A percentile compares a stretch with the other conserved stretches of the same genome.
These are phyloP conservation scores for rat (Rattus norvegicus) DNA, from an alignment of 2,113 vertebrate species.

Conservation along the genomic window DNA sequence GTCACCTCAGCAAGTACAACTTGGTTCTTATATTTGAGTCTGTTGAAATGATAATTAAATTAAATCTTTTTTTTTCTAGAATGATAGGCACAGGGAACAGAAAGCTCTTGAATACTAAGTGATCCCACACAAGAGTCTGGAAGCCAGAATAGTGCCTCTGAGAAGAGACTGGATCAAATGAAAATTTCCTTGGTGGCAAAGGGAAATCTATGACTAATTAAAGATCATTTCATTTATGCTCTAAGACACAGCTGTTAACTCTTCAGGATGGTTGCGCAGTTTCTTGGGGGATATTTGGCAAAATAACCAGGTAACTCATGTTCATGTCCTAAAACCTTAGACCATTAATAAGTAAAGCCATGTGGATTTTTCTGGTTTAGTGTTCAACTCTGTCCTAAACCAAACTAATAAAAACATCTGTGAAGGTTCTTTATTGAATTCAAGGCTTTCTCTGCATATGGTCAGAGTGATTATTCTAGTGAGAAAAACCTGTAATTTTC, in stretches of 20 bases:
- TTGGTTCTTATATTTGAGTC: background rate
- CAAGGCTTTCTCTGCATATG: background rate
- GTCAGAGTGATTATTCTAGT: too few relatives aligned
- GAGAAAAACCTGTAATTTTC: background rate
- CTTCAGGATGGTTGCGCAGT: background rate
- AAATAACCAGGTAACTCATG: background rate
- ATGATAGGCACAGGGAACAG: background rate
- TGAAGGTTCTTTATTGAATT: background rate
- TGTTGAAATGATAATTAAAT: background rate
- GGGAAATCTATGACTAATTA: background rate
- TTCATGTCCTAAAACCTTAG: background rate
- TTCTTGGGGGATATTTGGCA: background rate
- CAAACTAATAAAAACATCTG: background rate
- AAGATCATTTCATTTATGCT: background rate
- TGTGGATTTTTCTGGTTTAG: background rate
- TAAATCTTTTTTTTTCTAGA: background rate
- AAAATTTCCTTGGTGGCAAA: background rate
- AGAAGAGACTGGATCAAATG: background rate
- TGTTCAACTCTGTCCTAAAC: background rate
- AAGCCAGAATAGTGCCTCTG: background rate
- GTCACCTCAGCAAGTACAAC: background rate
- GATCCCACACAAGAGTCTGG: background rate
- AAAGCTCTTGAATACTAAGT: background rate
- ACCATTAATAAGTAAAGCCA: background rate
- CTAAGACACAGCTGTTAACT: background rate